Evolutionary conservation across 2,113 vertebrate species (phyloP).

Genomic region (Rattus norvegicus): GRCr8 NC_086022.1:131097001-131097500

Average conservation of each 20-base stretch:
- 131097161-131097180: constrained; percentile 1
- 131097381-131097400: background rate
- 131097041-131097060: constrained; percentile 49
- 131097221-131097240: background rate
- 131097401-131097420: background rate
- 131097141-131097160: constrained; percentile 11
- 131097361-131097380: background rate
- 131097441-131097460: background rate
- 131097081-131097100: constrained; percentile 38
- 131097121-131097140: constrained; percentile 66
- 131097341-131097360: background rate
- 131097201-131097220: background rate
- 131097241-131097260: background rate
- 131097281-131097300: background rate
- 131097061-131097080: constrained; percentile 58
- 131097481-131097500: background rate
- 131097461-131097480: background rate
- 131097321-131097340: background rate
- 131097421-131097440: background rate
- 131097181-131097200: constrained; percentile 48
- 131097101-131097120: constrained; percentile 33
- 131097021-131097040: constrained; percentile 46
- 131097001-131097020: constrained; percentile 48
- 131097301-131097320: background rate
- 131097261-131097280: background rate